Percentiles rank a stretch among this genome's conserved stretches.
phyloP scores from a whole-genome alignment of 2,113 vertebrate genomes.

The Toxostoma redivivum region DNA sequence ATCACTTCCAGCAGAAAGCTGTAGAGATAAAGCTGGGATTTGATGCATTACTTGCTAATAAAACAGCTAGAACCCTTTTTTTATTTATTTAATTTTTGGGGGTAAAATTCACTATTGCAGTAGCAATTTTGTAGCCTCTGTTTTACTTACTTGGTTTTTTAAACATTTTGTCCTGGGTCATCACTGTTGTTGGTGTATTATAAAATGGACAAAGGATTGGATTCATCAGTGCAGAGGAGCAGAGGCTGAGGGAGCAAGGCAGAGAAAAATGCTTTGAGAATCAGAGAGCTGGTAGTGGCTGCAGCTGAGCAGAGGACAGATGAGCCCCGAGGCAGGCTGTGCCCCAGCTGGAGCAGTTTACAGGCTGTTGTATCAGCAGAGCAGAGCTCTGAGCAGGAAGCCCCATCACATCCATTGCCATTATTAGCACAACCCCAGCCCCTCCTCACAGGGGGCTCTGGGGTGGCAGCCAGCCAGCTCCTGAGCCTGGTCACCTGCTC shows the following conservation, averaged over 20 bases:
- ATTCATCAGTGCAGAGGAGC: neutral
- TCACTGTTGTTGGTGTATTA: neutral
- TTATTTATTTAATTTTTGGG: too few species aligned
- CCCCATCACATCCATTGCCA: neutral
- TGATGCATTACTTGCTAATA: neutral
- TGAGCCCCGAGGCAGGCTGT: neutral
- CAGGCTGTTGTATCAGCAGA: neutral
- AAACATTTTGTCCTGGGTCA: neutral
- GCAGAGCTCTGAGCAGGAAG: neutral
- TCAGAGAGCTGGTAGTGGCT: rapidly evolving
- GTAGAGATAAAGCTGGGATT: slow-evolving; percentile 19
- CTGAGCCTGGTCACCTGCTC: neutral
- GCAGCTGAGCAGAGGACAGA: neutral
- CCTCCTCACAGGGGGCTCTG: neutral
- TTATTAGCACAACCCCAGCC: neutral
- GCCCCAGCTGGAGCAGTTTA: slow-evolving; percentile 7
- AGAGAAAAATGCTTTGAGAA: rapidly evolving
- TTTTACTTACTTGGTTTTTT: neutral
- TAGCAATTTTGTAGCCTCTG: neutral
- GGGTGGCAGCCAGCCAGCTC: slow-evolving; percentile 4
- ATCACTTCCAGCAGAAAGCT: slow-evolving; percentile 34
- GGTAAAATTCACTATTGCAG: neutral
- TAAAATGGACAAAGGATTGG: neutral
- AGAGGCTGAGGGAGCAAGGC: neutral
- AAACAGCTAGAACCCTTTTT: neutral